A percentile compares a stretch with the other conserved stretches of the same genome.
Conservation (phyloP, 2,797 vertebrate genomes). For the Miichthys miiuy region DNA sequence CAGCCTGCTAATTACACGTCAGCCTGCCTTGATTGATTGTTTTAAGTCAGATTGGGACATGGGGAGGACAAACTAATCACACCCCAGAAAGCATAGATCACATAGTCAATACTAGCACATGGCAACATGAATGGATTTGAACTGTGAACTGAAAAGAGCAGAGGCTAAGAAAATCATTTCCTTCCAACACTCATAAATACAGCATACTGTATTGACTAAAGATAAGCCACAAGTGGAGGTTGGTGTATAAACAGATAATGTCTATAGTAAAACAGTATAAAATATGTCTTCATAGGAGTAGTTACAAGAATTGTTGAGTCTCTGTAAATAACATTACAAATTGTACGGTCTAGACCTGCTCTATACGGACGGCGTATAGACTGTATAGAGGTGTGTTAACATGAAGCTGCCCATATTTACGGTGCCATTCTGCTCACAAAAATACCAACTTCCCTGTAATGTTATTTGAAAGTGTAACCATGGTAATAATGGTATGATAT, state of each 20-base stretch:
- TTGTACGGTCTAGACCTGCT: no score
- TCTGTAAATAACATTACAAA: no score
- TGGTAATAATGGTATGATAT: neutral
- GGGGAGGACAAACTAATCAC: slow-evolving; percentile 9
- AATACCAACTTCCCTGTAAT: no score
- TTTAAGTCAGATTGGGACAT: slow-evolving; percentile 1
- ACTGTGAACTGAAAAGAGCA: neutral
- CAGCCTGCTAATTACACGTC: slow-evolving; percentile 39
- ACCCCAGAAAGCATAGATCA: slow-evolving; percentile 16
- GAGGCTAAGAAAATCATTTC: neutral
- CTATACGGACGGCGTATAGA: no score
- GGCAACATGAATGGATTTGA: slow-evolving; percentile 14
- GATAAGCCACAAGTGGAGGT: neutral
- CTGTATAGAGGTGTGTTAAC: no score
- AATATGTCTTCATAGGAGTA: neutral
- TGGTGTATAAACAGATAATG: neutral
- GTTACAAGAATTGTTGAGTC: no score
- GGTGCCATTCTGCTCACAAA: no score
- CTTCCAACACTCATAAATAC: neutral
- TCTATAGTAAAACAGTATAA: neutral
- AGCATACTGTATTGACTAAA: neutral
- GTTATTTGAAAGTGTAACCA: neutral
- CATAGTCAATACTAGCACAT: slow-evolving; percentile 40
- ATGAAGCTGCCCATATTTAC: no score
- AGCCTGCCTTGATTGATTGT: slow-evolving; percentile 36